These are phyloP conservation scores for Apostichopus leukothele DNA, from an alignment of 53 echinoderm and acorn worm genomes.

Conservation along the genomic window DNA sequence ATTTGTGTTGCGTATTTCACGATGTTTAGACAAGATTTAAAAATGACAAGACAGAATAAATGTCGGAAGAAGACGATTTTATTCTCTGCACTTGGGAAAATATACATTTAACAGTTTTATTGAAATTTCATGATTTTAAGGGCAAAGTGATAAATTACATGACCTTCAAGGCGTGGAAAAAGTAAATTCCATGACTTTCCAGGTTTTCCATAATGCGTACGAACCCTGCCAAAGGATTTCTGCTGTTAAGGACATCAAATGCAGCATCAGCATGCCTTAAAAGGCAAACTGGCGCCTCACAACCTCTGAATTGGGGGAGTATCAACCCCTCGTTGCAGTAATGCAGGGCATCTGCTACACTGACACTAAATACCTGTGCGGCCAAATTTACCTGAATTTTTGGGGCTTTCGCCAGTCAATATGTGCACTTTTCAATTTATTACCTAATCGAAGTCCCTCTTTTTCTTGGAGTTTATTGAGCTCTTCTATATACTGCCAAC, in stretches of 20 bases:
- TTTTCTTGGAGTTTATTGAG: conserved; percentile 49
- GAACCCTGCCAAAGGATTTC: not conserved
- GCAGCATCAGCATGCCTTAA: conserved; percentile 49
- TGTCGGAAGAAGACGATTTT: too few relatives aligned
- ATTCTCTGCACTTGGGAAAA: too few relatives aligned
- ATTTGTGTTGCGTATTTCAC: too few relatives aligned
- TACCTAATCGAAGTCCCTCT: conserved; percentile 57
- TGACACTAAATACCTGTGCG: conserved; percentile 58
- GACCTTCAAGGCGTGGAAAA: conserved; percentile 13
- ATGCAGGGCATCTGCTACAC: conserved; percentile 70
- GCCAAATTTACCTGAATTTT: conserved; percentile 69
- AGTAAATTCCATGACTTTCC: conserved; percentile 33
- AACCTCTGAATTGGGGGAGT: conserved; percentile 51
- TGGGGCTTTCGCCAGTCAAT: conserved; percentile 62
- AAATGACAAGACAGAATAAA: too few relatives aligned
- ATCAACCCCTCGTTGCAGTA: conserved; percentile 28
- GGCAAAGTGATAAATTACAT: not conserved
- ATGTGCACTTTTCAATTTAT: conserved; percentile 53
- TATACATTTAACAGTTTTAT: too few relatives aligned
- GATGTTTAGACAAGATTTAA: too few relatives aligned
- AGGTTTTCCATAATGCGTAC: conserved; percentile 10
- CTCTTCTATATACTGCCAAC: conserved; percentile 47
- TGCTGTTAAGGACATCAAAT: conserved; percentile 65
- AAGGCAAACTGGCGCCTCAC: conserved; percentile 49
- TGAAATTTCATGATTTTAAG: too few relatives aligned